Percentiles rank a stretch among this genome's conserved stretches.
These are phyloP conservation scores for Arge pagana DNA, from an alignment of 2,888 invertebrate genomes.

Conservation along the genomic window DNA sequence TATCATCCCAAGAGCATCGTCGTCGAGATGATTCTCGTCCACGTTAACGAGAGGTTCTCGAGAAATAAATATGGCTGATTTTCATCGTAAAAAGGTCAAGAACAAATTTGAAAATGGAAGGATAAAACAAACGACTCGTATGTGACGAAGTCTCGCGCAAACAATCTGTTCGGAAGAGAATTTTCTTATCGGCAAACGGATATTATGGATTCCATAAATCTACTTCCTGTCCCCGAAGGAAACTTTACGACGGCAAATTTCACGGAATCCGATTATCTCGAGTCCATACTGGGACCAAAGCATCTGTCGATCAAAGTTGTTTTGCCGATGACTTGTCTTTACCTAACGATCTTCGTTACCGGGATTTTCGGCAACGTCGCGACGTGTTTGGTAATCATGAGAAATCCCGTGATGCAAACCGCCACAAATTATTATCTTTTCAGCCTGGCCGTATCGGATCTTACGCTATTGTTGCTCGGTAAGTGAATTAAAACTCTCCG, in stretches of 20 bases:
- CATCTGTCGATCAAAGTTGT: slow-evolving; percentile 61
- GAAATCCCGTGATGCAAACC: slow-evolving; percentile 80
- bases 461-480: slow-evolving; percentile 80
- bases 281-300: slow-evolving; percentile 66
- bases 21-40: too few relatives aligned
- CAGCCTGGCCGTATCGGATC: slow-evolving; percentile 85
- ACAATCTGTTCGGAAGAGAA: too few relatives aligned
- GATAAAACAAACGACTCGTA: too few relatives aligned
- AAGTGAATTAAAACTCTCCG: too few relatives aligned
- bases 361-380: slow-evolving; percentile 82
- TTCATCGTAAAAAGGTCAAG: too few relatives aligned
- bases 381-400: slow-evolving; percentile 84
- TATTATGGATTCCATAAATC: slow-evolving; percentile 11
- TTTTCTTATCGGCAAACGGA: too few relatives aligned
- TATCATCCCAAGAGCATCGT: too few relatives aligned
- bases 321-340: slow-evolving; percentile 68
- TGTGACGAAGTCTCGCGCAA: too few relatives aligned
- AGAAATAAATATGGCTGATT: too few relatives aligned
- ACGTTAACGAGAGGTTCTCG: too few relatives aligned
- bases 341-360: slow-evolving; percentile 77
- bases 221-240: slow-evolving; percentile 46
- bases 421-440: slow-evolving; percentile 91
- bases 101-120: too few relatives aligned
- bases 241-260: slow-evolving; percentile 63
- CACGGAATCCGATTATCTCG: slow-evolving; percentile 65